Conservation (phyloP, 2,888 invertebrate genomes). For the Drosophila sordidula region DNA sequence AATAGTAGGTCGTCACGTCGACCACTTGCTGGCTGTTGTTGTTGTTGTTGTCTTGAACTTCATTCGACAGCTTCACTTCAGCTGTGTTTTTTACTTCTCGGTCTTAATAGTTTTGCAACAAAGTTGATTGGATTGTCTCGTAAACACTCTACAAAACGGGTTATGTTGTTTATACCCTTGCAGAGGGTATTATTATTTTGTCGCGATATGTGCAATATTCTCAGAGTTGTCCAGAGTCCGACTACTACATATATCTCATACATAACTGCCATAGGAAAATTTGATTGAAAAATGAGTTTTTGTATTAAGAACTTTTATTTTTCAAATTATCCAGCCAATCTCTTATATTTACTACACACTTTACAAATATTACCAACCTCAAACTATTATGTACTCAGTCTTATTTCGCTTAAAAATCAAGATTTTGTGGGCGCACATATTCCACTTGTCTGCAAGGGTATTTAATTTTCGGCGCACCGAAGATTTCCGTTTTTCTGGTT, state of each 20-base stretch:
- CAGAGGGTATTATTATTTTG: background rate
- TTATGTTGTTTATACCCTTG: conserved; percentile 22
- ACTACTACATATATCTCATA: too few relatives aligned
- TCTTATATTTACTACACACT: too few relatives aligned
- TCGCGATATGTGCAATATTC: background rate
- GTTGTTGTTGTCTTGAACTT: conserved; percentile 31
- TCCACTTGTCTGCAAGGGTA: background rate
- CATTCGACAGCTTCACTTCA: conserved; percentile 16
- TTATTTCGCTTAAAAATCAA: too few relatives aligned
- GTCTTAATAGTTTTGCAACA: conserved; percentile 31
- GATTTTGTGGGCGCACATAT: too few relatives aligned
- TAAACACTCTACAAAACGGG: conserved; percentile 47
- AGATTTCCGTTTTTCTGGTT: background rate
- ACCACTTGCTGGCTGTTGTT: conserved; percentile 18
- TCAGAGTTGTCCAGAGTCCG: too few relatives aligned
- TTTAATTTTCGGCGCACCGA: background rate
- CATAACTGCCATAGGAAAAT: too few relatives aligned
- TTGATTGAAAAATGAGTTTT: too few relatives aligned
- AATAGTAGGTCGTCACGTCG: conserved; percentile 50
- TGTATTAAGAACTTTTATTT: too few relatives aligned
- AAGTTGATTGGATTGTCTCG: conserved; percentile 39
- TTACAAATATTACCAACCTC: too few relatives aligned
- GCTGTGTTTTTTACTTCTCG: conserved; percentile 9
- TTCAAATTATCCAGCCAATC: too few relatives aligned
- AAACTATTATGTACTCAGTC: too few relatives aligned